phyloP scores from a whole-genome alignment of 2,888 invertebrate species.

The Harpalus rufipes region DNA sequence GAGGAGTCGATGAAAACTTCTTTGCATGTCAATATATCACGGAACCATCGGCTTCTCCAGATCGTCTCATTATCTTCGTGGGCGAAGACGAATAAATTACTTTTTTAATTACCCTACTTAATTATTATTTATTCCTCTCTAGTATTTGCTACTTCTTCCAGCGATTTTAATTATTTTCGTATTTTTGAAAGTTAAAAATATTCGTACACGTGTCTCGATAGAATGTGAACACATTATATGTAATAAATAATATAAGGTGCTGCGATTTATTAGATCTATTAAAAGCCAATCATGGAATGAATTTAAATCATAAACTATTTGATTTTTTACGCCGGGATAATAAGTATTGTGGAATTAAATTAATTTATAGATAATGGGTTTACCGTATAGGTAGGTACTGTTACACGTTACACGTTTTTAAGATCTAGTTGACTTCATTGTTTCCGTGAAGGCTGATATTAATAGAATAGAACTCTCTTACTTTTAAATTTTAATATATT shows the following conservation, averaged over 20 bases:
- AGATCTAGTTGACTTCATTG: constrained; percentile 39
- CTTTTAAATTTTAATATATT: not conserved
- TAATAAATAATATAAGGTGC: constrained; percentile 38
- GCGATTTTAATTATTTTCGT: not conserved
- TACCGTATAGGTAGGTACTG: constrained; percentile 48
- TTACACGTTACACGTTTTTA: constrained; percentile 35
- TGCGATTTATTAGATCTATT: constrained; percentile 44
- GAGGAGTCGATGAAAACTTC: constrained; percentile 37
- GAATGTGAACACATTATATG: constrained; percentile 27
- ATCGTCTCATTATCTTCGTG: constrained; percentile 36
- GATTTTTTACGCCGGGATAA: constrained; percentile 18
- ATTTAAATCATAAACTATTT: constrained; percentile 35
- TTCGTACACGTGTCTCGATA: not conserved
- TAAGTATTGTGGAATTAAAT: constrained; percentile 41
- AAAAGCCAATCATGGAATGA: constrained; percentile 27
- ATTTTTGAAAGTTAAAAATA: constrained; percentile 2
- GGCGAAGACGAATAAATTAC: constrained; percentile 47
- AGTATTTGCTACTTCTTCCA: constrained; percentile 13
- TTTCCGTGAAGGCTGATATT: constrained; percentile 13
- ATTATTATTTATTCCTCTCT: constrained; percentile 25
- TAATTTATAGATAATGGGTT: constrained; percentile 44
- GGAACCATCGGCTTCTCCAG: not conserved
- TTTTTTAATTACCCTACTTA: constrained; percentile 46
- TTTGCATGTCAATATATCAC: constrained; percentile 43
- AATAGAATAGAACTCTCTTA: not conserved